phyloP scores from a whole-genome alignment of 2,797 vertebrate species.

The Graptemys geographica region DNA sequence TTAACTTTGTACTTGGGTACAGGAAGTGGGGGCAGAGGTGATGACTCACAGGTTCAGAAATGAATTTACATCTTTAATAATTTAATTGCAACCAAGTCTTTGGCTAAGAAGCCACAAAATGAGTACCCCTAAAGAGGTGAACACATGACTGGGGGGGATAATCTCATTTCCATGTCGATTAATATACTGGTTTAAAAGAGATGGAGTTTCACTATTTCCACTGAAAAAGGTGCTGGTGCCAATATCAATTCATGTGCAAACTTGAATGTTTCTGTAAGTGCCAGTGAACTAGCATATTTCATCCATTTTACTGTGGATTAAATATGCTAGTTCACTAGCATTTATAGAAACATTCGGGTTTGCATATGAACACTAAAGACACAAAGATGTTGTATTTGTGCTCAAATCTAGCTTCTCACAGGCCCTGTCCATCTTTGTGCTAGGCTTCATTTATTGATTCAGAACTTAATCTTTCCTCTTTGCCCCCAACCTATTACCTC shows the following conservation, averaged over 20 bases:
- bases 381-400: neutral
- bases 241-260: neutral
- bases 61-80: neutral
- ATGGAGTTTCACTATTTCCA: neutral
- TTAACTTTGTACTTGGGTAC: neutral
- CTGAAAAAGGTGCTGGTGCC: neutral
- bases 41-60: neutral
- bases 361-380: neutral
- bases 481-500: neutral
- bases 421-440: neutral
- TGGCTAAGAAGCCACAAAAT: neutral
- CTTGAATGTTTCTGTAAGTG: neutral
- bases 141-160: neutral
- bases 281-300: neutral
- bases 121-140: neutral
- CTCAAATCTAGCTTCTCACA: neutral
- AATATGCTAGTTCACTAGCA: neutral
- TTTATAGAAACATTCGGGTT: neutral
- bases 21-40: neutral
- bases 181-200: neutral
- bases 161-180: neutral
- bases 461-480: neutral
- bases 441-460: slow-evolving; percentile 5
- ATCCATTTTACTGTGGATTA: neutral
- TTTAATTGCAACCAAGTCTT: neutral